Evolutionary conservation across 2,113 vertebrate genomes (phyloP), one percentile per base, ranked within the genome.

Genomic region (Bombycilla garrulus): DNA sequence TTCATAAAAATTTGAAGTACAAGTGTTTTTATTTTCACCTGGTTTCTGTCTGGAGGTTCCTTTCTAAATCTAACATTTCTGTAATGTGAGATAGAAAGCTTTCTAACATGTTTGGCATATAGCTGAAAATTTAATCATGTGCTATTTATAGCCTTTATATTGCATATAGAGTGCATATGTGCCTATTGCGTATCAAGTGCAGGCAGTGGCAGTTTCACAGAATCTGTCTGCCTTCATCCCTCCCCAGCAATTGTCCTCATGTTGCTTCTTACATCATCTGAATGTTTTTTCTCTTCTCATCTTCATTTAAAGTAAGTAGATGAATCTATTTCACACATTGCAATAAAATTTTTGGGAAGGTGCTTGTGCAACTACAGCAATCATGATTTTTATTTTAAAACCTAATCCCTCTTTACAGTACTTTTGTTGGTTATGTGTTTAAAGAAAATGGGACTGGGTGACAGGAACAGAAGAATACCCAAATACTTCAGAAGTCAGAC

Each of bases 381-480:
- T 62, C 5, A 16, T 16, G 24, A 35, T 15, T 73, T 90, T 88
- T 81, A 56, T 56, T 74, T 80, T 77, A 42, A 81, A 51, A 66
- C 8, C 17, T 51, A 38, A 51, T 66, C 11, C n/a, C 12, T 69
- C 11, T 51, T 86, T 65, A 61, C 9, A 47, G 8, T 28, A 26
- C 31, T 51, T 56, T 10, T 1, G 9, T 61, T 70, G 7, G 6
- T 58, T 67, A 18, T 56, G 5, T 50, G 4, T 90, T 84, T 18
- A 35, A 64, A 78, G 33, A 20, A 40, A 44, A 7, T 0, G 0
- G 2, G 2, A 22, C 7, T 5, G 44, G n/a, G 4, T 6, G 2
- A 65, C 33, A 61, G 15, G 11, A 66, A 57, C 12, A 70, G 44
- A 61, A 70, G 14, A 78, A 48, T 36, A 47, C 17, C 12, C 6